These are phyloP conservation scores for Hippopotamus amphibius DNA, from an alignment of 2,113 vertebrate genomes.

Conservation along the genomic window DNA sequence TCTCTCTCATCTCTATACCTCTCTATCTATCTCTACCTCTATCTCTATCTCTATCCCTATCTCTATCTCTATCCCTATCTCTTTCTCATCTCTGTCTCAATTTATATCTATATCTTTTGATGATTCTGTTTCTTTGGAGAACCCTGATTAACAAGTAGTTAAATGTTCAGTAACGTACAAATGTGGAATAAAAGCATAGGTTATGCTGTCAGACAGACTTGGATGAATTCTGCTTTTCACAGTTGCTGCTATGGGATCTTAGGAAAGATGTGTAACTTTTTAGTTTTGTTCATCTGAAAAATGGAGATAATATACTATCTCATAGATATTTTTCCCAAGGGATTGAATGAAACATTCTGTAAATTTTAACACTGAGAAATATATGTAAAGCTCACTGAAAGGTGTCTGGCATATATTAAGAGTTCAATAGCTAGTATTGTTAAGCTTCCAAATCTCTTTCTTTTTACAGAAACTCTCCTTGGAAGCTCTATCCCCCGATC, in stretches of 20 bases:
- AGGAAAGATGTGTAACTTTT: neutral
- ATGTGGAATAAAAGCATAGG: neutral
- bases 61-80: no score
- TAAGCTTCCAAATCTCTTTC: neutral
- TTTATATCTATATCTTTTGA: neutral
- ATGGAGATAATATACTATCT: neutral
- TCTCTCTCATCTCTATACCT: neutral
- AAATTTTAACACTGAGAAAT: neutral
- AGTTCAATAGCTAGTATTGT: neutral
- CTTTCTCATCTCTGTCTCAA: no score
- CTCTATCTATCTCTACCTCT: no score
- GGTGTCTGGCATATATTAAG: neutral
- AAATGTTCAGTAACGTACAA: neutral
- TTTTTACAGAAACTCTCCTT: neutral
- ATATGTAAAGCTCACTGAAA: neutral
- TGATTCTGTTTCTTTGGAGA: neutral
- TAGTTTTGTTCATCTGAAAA: neutral
- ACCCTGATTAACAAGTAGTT: neutral
- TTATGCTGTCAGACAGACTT: neutral
- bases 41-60: no score
- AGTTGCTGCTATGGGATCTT: neutral
- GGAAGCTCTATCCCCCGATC: neutral
- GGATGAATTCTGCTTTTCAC: neutral
- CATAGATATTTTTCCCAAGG: neutral
- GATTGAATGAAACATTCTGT: neutral